Conservation (phyloP, 2,113 vertebrate genomes). For the Macaca nemestrina region DNA sequence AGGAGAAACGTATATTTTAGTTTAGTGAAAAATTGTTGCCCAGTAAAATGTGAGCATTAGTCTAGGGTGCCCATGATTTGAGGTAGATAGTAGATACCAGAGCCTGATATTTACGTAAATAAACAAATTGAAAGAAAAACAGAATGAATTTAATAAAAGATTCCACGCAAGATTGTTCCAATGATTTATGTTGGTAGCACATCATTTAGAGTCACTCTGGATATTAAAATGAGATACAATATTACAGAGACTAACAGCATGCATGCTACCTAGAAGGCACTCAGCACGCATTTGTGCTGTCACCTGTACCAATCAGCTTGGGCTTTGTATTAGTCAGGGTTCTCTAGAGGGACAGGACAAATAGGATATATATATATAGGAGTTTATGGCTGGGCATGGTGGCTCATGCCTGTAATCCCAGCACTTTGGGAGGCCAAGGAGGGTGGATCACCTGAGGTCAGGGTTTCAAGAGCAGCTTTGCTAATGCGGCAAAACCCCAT, state of each 20-base stretch:
- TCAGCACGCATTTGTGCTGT: neutral
- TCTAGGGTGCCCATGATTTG: neutral
- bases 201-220: neutral
- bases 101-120: neutral
- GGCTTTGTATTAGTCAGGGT: no score
- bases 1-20: neutral
- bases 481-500: no score
- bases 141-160: neutral
- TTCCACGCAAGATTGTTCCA: neutral
- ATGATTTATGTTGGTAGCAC: neutral
- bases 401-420: no score
- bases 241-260: accelerated
- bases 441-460: no score
- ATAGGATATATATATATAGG: no score
- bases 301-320: no score
- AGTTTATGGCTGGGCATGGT: no score
- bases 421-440: no score
- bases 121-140: neutral
- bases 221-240: neutral
- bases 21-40: neutral
- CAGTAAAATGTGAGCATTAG: neutral
- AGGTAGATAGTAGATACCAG: neutral
- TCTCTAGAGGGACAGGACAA: no score
- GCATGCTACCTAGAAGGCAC: accelerated
- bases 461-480: no score